These are phyloP conservation scores for Gnathochromis pfefferi DNA, from an alignment of 2,113 vertebrate genomes.

Conservation along the genomic window DNA sequence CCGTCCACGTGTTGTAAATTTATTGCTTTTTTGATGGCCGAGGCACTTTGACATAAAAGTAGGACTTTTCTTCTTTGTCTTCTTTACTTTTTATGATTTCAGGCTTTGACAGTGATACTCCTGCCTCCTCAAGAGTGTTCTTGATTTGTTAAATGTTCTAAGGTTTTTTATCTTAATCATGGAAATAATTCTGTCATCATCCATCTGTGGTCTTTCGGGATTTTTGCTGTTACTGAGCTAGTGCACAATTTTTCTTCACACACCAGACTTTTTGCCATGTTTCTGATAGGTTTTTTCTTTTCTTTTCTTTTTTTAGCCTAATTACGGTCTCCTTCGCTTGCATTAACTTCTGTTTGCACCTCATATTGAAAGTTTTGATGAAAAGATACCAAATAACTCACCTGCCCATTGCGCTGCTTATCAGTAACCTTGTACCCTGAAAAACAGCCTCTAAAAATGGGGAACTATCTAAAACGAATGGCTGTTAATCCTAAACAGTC, in stretches of 20 bases:
- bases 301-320: fast-evolving
- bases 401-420: neutral
- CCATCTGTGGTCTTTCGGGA: neutral
- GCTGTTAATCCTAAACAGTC: neutral
- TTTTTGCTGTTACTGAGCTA: neutral
- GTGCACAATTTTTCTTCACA: fast-evolving
- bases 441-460: neutral
- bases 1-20: fast-evolving
- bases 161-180: neutral
- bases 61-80: neutral
- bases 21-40: fast-evolving
- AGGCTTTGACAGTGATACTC: neutral
- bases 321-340: fast-evolving
- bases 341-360: neutral
- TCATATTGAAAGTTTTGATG: fast-evolving
- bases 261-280: neutral
- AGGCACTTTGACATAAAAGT: fast-evolving
- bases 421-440: neutral
- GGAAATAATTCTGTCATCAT: neutral
- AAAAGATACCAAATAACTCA: neutral
- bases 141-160: neutral
- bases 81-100: neutral
- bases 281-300: neutral
- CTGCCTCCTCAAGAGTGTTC: neutral
- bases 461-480: fast-evolving